These are phyloP conservation scores for Catocala fraxini DNA, from an alignment of 2,888 invertebrate genomes.

Conservation along the genomic window DNA sequence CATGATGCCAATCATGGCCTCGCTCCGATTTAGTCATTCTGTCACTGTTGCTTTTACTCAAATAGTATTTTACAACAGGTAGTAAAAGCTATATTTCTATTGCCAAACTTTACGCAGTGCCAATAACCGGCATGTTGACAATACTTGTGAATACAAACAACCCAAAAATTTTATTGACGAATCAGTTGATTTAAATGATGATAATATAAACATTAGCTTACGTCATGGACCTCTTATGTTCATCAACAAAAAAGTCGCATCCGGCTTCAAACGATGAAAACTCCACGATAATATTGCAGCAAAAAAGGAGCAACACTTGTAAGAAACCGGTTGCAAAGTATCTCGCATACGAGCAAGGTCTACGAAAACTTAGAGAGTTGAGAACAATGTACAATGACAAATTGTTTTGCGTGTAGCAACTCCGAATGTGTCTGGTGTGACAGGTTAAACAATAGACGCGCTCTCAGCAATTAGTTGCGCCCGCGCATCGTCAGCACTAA, in stretches of 20 bases:
- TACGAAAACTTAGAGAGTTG: constrained; percentile 64
- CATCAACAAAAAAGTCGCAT: constrained; percentile 74
- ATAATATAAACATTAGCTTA: constrained; percentile 70
- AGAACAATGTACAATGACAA: constrained; percentile 72
- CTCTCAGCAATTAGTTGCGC: constrained; percentile 64
- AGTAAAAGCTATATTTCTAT: constrained; percentile 18
- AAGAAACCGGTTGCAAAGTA: constrained; percentile 55
- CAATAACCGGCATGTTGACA: constrained; percentile 28
- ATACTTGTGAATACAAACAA: constrained; percentile 32
- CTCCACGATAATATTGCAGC: constrained; percentile 60
- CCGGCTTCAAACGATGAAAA: constrained; percentile 74
- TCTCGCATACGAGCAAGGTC: constrained; percentile 61
- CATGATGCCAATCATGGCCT: constrained; percentile 44
- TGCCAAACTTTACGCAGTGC: constrained; percentile 33
- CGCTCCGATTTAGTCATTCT: constrained; percentile 53
- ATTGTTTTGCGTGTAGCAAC: constrained; percentile 68
- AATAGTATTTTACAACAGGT: constrained; percentile 1
- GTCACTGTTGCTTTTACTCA: constrained; percentile 33
- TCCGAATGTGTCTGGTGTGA: constrained; percentile 63
- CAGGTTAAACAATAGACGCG: constrained; percentile 69
- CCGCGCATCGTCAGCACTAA: constrained; percentile 61
- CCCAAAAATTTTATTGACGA: constrained; percentile 47
- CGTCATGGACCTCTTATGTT: constrained; percentile 68
- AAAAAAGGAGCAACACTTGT: constrained; percentile 61
- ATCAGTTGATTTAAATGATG: constrained; percentile 62